These are phyloP conservation scores for Aradophagus sp. DNA, from an alignment of 1,140 invertebrate genomes.

Conservation along the genomic window DNA sequence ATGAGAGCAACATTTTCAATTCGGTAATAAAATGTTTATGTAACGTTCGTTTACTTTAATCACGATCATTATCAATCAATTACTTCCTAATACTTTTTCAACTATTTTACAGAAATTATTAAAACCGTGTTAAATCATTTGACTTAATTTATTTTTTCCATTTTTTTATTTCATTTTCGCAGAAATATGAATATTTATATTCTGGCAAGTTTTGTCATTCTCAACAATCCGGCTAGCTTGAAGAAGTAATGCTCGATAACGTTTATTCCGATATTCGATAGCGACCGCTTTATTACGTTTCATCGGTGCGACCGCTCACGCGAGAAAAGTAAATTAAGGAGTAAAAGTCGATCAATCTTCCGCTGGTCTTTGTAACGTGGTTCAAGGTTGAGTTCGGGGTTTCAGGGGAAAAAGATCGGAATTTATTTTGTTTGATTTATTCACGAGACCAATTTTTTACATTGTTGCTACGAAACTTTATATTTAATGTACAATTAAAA, in stretches of 20 bases:
- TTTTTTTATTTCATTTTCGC: too few species aligned
- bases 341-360: constrained; percentile 56
- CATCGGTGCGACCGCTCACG: constrained; percentile 46
- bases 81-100: too few species aligned
- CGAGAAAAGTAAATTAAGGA: constrained; percentile 58
- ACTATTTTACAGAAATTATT: too few species aligned
- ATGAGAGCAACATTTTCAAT: too few species aligned
- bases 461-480: constrained; percentile 9
- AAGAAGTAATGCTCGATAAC: constrained; percentile 56
- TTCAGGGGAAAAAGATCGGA: constrained; percentile 38
- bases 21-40: too few species aligned
- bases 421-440: constrained; percentile 51
- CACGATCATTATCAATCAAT: too few species aligned
- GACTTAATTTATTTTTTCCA: too few species aligned
- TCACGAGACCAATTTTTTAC: constrained; percentile 21
- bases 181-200: constrained; percentile 39
- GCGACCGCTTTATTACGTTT: constrained; percentile 55
- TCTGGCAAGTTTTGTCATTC: constrained; percentile 43
- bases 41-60: too few species aligned
- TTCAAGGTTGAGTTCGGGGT: constrained; percentile 54
- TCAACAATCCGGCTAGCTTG: constrained; percentile 39
- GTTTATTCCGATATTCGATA: constrained; percentile 58
- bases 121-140: too few species aligned
- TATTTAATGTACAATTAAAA: constrained; percentile 10
- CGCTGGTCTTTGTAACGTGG: constrained; percentile 48